Conservation (phyloP, 2,888 invertebrate genomes). For the Gymnocheta viridis region DNA sequence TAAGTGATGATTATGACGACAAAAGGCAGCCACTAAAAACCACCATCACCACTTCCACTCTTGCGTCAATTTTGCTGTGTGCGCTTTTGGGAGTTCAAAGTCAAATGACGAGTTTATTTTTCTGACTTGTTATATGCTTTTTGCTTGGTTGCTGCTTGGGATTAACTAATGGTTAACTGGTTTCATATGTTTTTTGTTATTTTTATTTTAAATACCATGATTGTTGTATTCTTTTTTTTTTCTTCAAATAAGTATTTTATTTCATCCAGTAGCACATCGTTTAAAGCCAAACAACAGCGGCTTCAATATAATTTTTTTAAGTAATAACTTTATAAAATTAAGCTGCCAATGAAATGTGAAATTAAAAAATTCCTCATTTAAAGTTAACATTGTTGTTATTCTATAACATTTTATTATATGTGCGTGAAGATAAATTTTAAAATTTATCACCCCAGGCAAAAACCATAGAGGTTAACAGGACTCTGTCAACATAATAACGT, state of each 20-base stretch:
- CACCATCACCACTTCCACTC: slow-evolving; percentile 4
- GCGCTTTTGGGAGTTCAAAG: slow-evolving; percentile 46
- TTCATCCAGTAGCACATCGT: slow-evolving; percentile 8
- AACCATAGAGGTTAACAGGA: too few relatives aligned
- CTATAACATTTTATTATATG: too few relatives aligned
- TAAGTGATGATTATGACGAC: slow-evolving; percentile 36
- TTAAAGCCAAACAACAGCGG: neutral
- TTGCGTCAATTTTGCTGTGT: slow-evolving; percentile 20
- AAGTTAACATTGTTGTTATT: too few relatives aligned
- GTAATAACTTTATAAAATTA: neutral
- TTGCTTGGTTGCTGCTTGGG: slow-evolving; percentile 25
- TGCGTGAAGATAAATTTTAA: too few relatives aligned
- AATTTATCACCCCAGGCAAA: too few relatives aligned
- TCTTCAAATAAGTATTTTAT: neutral
- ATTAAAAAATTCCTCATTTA: too few relatives aligned
- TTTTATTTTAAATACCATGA: slow-evolving; percentile 3
- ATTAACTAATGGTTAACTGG: slow-evolving; percentile 69
- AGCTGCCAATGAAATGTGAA: too few relatives aligned
- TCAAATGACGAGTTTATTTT: slow-evolving; percentile 10
- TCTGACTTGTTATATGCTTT: slow-evolving; percentile 6
- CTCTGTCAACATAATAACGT: too few relatives aligned
- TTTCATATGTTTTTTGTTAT: slow-evolving; percentile 36
- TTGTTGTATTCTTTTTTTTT: neutral
- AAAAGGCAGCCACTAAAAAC: slow-evolving; percentile 25
- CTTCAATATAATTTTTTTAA: neutral